phyloP scores from a whole-genome alignment of 2,113 vertebrate species.

The Callaeas wilsoni region DNA sequence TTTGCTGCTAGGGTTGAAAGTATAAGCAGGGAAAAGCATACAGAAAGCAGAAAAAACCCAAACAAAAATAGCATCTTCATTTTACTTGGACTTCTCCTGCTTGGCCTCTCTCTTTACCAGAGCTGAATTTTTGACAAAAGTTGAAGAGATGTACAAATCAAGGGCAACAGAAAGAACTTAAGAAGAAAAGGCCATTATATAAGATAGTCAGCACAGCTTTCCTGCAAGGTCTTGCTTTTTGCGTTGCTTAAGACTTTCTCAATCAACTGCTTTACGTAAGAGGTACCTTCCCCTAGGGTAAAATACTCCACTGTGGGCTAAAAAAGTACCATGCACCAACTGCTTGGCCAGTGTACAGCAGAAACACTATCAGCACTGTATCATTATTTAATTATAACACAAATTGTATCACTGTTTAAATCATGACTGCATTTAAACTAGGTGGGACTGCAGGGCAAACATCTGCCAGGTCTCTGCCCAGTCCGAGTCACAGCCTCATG shows the following conservation, averaged over 20 bases:
- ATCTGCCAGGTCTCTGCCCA: background rate
- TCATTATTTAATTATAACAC: background rate
- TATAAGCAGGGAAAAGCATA: background rate
- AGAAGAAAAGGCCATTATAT: background rate
- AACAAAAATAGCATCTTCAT: background rate
- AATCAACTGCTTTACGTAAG: background rate
- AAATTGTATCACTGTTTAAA: background rate
- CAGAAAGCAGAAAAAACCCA: background rate
- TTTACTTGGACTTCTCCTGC: background rate
- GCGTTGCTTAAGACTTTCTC: background rate
- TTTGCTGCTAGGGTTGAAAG: background rate
- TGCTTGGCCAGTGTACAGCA: background rate
- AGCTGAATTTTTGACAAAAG: background rate
- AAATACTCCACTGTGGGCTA: background rate
- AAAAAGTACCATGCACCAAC: background rate
- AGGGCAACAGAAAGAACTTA: background rate
- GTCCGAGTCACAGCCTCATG: fast-evolving
- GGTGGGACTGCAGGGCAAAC: background rate
- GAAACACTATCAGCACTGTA: background rate
- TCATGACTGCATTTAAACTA: background rate
- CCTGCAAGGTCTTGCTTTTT: background rate
- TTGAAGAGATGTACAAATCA: background rate
- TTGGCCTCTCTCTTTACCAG: background rate
- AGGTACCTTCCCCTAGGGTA: background rate
- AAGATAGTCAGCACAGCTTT: background rate